Base-by-base conservation (phyloP, 2,113 vertebrate species). In the Echinops telfairi region DNA sequence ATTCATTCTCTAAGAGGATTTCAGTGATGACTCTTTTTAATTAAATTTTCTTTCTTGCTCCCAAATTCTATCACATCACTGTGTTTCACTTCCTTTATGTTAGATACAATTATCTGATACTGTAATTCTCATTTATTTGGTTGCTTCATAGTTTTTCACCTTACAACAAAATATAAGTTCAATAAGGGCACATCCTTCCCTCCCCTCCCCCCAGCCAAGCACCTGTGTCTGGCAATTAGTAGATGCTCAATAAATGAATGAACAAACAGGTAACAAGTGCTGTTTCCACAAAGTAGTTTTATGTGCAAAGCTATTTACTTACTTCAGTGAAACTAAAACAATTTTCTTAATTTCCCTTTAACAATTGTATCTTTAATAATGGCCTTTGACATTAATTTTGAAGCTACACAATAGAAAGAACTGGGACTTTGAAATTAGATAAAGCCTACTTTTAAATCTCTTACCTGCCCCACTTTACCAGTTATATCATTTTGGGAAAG, bases 311-410 rank as follows among this genome's bases (percentile, higher is more conserved):
- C 20, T 77, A 22, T 76, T 1, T 10, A 79, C 22, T 81, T 91
- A 76, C 89, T 86, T 64, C 40, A 89, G 33, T 71, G 40, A 71
- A 86, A 80, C 40, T 89, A 68, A 77, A 82, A 77, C 7, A 83
- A 7, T 19, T 83, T 94, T 92, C 82, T 95, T 84, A 57, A 82
- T 38, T 95, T 91, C 66, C 47, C n/a, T 22, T 88, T 57, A 93
- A 57, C 27, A 94, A 33, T 85, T 68, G 93, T 91, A 68, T 91
- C 66, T 87, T 91, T 84, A 93, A 16, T 75, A 87, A 85, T 85
- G 1, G 66, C 25, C 16, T 89, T 89, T 75, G 43, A 53, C 91
- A 86, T 95, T 5, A 3, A n/a, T 92, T 96, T 88, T 89, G 40
- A 95, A 90, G 36, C 22, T 77, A 29, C 23, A 22, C 0, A 82